Conservation (phyloP, 2,888 invertebrate species). For the Drosophila neonasuta region DNA sequence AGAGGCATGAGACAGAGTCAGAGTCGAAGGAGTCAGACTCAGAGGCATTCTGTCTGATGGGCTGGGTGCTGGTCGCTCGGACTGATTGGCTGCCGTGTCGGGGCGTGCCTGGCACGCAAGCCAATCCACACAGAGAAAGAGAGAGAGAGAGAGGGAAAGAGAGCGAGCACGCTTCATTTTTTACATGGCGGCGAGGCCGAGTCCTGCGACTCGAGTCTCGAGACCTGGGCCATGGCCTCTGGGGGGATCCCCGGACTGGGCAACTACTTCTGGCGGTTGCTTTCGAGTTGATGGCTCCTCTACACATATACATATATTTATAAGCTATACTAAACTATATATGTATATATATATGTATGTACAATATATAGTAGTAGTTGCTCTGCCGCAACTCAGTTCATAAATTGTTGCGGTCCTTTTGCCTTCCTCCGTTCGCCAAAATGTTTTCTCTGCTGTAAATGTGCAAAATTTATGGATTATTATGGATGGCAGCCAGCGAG, state of each 20-base stretch:
- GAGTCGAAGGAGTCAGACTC: background rate
- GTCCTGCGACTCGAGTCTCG: slow-evolving; percentile 19
- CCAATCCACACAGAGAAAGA: slow-evolving; percentile 37
- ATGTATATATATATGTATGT: slow-evolving; percentile 1
- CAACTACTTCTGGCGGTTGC: slow-evolving; percentile 71
- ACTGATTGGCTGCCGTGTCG: slow-evolving; percentile 56
- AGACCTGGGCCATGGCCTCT: slow-evolving; percentile 14
- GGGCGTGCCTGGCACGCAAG: slow-evolving; percentile 77
- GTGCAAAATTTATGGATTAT: slow-evolving; percentile 53
- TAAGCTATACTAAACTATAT: slow-evolving; percentile 10
- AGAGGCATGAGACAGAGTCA: background rate
- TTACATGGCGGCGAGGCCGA: slow-evolving; percentile 64
- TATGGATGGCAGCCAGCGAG: slow-evolving; percentile 28
- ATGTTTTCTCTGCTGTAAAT: slow-evolving; percentile 16
- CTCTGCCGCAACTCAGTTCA: slow-evolving; percentile 57
- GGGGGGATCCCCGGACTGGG: slow-evolving; percentile 57
- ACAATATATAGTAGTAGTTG: slow-evolving; percentile 13
- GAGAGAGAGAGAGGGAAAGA: background rate
- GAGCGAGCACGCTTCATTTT: slow-evolving; percentile 44
- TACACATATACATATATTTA: slow-evolving; percentile 7
- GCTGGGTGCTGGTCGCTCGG: slow-evolving; percentile 59
- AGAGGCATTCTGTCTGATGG: slow-evolving; percentile 57
- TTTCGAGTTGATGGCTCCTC: slow-evolving; percentile 16
- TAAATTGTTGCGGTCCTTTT: slow-evolving; percentile 59
- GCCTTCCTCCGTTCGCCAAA: slow-evolving; percentile 19